These are phyloP conservation scores for Antrozous pallidus DNA, from an alignment of 2,797 vertebrate species.

Conservation along the genomic window DNA sequence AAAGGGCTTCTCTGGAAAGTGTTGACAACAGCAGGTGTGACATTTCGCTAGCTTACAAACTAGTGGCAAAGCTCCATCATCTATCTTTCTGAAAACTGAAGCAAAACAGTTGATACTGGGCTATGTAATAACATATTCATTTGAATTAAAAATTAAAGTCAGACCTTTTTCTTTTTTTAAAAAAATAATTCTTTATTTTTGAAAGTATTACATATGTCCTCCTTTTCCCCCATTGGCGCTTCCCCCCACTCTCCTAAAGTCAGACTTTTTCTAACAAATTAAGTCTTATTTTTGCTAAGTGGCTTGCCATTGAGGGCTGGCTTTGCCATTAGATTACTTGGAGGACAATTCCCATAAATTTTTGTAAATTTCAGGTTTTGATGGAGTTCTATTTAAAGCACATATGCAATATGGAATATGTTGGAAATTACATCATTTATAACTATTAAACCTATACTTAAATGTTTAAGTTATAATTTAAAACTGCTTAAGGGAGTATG, in stretches of 20 bases:
- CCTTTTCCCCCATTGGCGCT: no score
- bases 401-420: background rate
- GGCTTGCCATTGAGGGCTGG: background rate
- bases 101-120: background rate
- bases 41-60: conserved; percentile 3
- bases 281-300: conserved; percentile 3
- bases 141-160: conserved; percentile 37
- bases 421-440: conserved; percentile 28
- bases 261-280: background rate
- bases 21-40: background rate
- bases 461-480: conserved; percentile 5
- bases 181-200: conserved; percentile 26
- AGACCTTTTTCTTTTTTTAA: background rate
- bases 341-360: background rate
- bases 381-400: conserved; percentile 36
- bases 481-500: background rate
- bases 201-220: background rate
- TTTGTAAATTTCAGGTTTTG: conserved; percentile 32
- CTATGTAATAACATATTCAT: background rate
- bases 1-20: background rate
- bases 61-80: background rate
- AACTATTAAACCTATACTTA: conserved; percentile 16
- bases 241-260: background rate
- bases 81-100: background rate
- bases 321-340: conserved; percentile 36